Percentiles rank a stretch among this genome's conserved stretches.
Evolutionary conservation across 2,888 invertebrate species (phyloP).

Genomic region (Phorcus lineatus): DNA sequence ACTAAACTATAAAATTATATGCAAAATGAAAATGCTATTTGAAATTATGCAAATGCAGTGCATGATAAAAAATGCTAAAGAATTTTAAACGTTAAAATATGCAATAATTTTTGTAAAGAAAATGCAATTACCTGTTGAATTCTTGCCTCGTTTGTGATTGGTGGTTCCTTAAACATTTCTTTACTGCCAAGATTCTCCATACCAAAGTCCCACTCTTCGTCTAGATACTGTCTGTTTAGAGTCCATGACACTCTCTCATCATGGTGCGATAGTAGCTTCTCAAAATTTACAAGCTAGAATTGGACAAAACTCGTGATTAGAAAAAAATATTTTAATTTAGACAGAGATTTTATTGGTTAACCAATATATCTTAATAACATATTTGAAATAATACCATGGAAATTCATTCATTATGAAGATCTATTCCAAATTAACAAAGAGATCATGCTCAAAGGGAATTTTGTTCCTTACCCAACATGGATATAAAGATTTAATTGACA

Average conservation of each 20-base stretch:
- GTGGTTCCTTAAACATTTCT: constrained; percentile 58
- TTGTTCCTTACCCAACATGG: too few species aligned
- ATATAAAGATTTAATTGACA: too few species aligned
- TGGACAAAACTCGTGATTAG: background rate
- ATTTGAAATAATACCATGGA: too few species aligned
- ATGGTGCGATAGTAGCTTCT: constrained; percentile 65
- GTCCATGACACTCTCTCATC: constrained; percentile 61
- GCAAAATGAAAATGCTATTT: too few species aligned
- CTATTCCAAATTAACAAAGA: too few species aligned
- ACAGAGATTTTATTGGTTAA: too few species aligned
- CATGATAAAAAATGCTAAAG: background rate
- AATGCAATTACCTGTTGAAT: constrained; percentile 54
- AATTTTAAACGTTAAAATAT: background rate
- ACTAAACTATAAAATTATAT: too few species aligned
- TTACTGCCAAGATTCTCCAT: constrained; percentile 55
- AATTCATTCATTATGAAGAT: too few species aligned
- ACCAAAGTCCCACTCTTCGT: constrained; percentile 70
- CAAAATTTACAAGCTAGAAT: constrained; percentile 68
- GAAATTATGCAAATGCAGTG: background rate
- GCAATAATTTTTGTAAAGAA: background rate
- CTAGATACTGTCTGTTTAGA: constrained; percentile 64
- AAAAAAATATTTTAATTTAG: background rate
- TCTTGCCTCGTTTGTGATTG: constrained; percentile 57
- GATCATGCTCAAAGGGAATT: too few species aligned
- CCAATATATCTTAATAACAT: too few species aligned